Conservation (phyloP, 2,113 vertebrate genomes). For the Dicaeum eximium region DNA sequence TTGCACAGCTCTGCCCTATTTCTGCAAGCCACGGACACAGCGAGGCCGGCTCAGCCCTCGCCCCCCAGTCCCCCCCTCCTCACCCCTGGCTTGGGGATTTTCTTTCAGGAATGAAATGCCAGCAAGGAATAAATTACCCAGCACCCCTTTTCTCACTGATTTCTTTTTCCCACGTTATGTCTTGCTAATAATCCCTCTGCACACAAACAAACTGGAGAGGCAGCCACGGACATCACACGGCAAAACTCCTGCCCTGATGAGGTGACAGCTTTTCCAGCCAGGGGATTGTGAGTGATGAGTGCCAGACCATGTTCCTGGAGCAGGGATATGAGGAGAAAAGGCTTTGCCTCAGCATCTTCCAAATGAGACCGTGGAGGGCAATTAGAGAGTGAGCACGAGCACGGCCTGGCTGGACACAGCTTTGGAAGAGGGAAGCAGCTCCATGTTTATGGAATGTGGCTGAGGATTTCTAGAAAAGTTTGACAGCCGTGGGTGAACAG, state of each 20-base stretch:
- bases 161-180: neutral
- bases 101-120: neutral
- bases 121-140: neutral
- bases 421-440: neutral
- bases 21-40: neutral
- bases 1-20: neutral
- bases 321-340: neutral
- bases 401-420: fast-evolving
- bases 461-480: neutral
- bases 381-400: neutral
- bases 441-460: neutral
- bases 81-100: neutral
- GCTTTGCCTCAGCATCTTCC: neutral
- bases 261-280: neutral
- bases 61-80: neutral
- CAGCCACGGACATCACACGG: fast-evolving
- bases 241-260: neutral
- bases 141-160: neutral
- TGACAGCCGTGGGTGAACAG: fast-evolving
- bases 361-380: neutral
- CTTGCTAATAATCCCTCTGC: neutral
- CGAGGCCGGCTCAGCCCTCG: neutral
- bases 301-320: neutral
- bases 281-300: neutral
- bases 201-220: neutral